These are phyloP conservation scores for Cyclophora albipunctata DNA, from an alignment of 2,888 invertebrate species.

Conservation along the genomic window DNA sequence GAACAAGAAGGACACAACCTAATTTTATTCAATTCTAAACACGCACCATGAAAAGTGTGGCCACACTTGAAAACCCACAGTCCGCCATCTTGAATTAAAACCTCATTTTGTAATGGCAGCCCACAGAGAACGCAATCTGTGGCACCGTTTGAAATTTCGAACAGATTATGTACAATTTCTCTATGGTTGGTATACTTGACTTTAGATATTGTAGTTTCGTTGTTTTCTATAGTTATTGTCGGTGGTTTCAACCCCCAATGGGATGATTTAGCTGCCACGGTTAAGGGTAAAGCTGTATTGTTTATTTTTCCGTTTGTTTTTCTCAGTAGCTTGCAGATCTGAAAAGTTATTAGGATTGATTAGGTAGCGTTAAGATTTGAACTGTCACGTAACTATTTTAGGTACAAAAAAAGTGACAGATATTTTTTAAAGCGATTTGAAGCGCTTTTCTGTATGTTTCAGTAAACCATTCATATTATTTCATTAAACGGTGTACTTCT, in stretches of 20 bases:
- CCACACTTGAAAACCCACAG: conserved; percentile 78
- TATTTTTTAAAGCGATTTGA: not conserved
- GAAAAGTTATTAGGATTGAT: conserved; percentile 20
- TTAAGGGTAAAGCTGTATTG: conserved; percentile 60
- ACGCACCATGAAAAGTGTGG: conserved; percentile 78
- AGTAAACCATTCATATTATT: no score
- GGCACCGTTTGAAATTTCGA: conserved; percentile 31
- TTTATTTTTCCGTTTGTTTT: conserved; percentile 41
- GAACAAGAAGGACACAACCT: conserved; percentile 49
- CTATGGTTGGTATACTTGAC: conserved; percentile 24
- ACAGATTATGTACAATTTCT: conserved; percentile 40
- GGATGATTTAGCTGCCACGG: conserved; percentile 51
- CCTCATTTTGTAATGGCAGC: conserved; percentile 73
- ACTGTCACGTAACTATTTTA: not conserved
- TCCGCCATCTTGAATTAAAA: conserved; percentile 76
- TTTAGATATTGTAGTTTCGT: conserved; percentile 8
- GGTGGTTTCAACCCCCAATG: conserved; percentile 71
- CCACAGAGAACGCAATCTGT: conserved; percentile 74
- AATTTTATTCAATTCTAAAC: conserved; percentile 74
- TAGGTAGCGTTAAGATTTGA: not conserved
- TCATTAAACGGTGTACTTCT: no score
- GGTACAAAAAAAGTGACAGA: not conserved
- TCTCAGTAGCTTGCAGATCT: conserved; percentile 58
- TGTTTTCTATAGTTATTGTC: conserved; percentile 6
- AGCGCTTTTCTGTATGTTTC: no score